These are phyloP conservation scores for Cuniculus paca DNA, from an alignment of 2,797 vertebrate species.

Conservation along the genomic window DNA sequence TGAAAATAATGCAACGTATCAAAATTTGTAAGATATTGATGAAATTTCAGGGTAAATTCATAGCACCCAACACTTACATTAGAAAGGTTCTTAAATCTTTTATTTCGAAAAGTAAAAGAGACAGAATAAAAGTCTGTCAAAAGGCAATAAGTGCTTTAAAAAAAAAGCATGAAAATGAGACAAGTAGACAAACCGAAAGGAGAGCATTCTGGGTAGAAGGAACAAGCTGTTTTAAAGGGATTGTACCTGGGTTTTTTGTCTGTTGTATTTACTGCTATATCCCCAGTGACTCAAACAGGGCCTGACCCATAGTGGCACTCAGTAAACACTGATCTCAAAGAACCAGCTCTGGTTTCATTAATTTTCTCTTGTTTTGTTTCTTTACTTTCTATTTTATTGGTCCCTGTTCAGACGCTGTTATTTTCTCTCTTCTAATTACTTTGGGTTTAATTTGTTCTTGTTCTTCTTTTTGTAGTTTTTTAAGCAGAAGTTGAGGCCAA, in stretches of 20 bases:
- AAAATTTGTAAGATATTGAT: background rate
- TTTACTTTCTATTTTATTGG: constrained; percentile 56
- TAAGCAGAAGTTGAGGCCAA: background rate
- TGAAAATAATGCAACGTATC: background rate
- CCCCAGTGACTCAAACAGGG: constrained; percentile 40
- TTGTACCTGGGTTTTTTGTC: constrained; percentile 58
- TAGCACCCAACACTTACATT: background rate
- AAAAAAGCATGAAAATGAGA: constrained; percentile 33
- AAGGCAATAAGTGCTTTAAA: background rate
- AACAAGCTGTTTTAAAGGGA: constrained; percentile 5
- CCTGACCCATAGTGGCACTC: background rate
- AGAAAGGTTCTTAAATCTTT: background rate
- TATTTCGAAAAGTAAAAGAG: background rate
- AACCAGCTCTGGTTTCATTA: constrained; percentile 32
- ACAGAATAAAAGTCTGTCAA: background rate
- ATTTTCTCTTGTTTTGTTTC: background rate
- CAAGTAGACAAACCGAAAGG: background rate
- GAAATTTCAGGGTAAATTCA: background rate
- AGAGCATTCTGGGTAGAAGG: constrained; percentile 23
- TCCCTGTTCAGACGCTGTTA: background rate
- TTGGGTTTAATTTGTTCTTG: constrained; percentile 1
- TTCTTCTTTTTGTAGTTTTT: background rate
- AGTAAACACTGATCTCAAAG: background rate
- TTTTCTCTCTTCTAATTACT: constrained; percentile 27
- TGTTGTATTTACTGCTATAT: background rate